phyloP scores from a whole-genome alignment of 2,797 vertebrate species.

The Nothura maculosa region DNA sequence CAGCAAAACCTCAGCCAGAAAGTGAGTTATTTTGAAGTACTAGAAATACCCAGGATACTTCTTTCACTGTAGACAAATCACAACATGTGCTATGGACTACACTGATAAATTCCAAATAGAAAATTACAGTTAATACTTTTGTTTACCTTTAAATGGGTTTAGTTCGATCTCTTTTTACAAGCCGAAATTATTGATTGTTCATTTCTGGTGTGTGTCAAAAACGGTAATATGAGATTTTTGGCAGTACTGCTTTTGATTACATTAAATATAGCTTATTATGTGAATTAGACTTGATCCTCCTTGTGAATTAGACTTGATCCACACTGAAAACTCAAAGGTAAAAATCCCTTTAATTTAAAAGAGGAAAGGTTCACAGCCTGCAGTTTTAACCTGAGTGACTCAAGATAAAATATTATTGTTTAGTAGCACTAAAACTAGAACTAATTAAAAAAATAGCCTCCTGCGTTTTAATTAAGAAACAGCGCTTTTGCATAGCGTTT shows the following conservation, averaged over 20 bases:
- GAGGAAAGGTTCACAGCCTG: neutral
- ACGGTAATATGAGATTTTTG: neutral
- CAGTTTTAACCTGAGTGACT: neutral
- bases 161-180: neutral
- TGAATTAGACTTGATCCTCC: neutral
- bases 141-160: neutral
- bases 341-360: neutral
- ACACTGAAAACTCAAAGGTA: neutral
- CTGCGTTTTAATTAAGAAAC: neutral
- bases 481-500: neutral
- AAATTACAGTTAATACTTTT: neutral
- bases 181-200: neutral
- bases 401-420: neutral
- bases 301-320: neutral
- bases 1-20: neutral
- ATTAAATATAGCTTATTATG: neutral
- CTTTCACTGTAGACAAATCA: neutral
- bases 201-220: neutral
- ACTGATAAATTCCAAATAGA: neutral
- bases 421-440: neutral
- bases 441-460: neutral
- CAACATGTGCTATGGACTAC: neutral
- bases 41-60: neutral
- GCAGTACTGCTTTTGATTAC: neutral
- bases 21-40: neutral